Percentiles rank a stretch among this genome's conserved stretches.
Conservation (phyloP, 2,113 vertebrate species). For the Gorsachius goisagi region DNA sequence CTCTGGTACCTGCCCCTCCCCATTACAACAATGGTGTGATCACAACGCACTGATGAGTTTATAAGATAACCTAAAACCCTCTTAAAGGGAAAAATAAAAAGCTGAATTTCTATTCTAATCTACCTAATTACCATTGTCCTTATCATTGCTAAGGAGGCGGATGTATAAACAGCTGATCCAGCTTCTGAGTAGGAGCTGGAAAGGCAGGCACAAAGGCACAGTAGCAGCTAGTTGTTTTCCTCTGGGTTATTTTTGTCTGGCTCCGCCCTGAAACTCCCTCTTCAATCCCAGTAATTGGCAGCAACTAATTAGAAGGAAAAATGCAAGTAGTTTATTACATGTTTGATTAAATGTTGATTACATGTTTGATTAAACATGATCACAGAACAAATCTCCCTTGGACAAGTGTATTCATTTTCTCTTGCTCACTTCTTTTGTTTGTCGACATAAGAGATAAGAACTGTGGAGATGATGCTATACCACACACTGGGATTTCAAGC, state of each 20-base stretch:
- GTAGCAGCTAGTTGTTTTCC: neutral
- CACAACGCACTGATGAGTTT: neutral
- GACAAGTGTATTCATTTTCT: neutral
- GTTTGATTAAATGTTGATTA: slow-evolving; percentile 29
- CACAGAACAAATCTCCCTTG: slow-evolving; percentile 13
- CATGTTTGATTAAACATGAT: slow-evolving; percentile 20
- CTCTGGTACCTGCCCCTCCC: neutral
- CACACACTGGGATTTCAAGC: neutral
- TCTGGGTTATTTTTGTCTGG: neutral
- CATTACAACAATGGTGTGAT: neutral
- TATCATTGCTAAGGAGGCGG: neutral
- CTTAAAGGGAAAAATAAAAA: neutral
- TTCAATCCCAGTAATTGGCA: neutral
- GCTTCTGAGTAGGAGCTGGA: neutral
- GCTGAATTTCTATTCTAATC: neutral
- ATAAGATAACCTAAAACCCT: neutral
- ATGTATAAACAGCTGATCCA: neutral
- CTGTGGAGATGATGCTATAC: neutral
- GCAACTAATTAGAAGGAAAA: slow-evolving; percentile 42
- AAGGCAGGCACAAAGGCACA: neutral
- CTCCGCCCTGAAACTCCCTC: neutral
- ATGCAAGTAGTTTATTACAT: slow-evolving; percentile 1
- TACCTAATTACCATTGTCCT: neutral
- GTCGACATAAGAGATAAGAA: neutral
- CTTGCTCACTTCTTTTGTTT: neutral